Percentiles rank a stretch among this genome's conserved stretches.
phyloP scores from a whole-genome alignment of 1,140 invertebrate genomes.

The Solen grandis region DNA sequence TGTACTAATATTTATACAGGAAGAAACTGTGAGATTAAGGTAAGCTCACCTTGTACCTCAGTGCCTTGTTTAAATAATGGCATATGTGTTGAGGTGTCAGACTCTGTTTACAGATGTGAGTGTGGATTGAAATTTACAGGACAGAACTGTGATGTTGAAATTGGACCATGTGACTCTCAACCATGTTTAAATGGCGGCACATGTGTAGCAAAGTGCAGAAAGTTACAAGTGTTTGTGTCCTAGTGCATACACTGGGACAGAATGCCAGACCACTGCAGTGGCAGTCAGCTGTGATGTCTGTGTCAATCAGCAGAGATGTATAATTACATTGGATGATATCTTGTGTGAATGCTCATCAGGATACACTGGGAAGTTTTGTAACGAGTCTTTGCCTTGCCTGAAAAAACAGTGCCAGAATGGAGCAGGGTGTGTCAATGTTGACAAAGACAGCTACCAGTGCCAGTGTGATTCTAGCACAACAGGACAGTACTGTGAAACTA shows the following conservation, averaged over 20 bases:
- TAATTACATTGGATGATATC: constrained; percentile 16
- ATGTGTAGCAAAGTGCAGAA: constrained; percentile 48
- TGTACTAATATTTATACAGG: constrained; percentile 59
- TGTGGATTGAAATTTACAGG: constrained; percentile 65
- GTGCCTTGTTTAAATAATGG: constrained; percentile 68
- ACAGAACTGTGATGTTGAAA: constrained; percentile 70
- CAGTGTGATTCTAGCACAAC: constrained; percentile 51
- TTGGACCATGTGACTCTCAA: constrained; percentile 61
- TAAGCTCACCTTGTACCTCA: constrained; percentile 40
- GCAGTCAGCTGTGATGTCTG: constrained; percentile 24
- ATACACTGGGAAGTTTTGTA: constrained; percentile 43
- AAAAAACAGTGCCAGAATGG: constrained; percentile 46
- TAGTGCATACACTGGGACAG: constrained; percentile 37
- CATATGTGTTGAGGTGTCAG: constrained; percentile 77
- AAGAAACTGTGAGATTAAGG: constrained; percentile 56
- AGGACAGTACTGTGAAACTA: constrained; percentile 75
- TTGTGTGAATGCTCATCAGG: constrained; percentile 44
- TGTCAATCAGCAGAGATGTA: constrained; percentile 35
- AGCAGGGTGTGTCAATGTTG: constrained; percentile 36
- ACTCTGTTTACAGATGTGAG: constrained; percentile 56
- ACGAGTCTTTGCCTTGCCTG: constrained; percentile 30
- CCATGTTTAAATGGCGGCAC: constrained; percentile 63
- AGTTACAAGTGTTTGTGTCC: constrained; percentile 56
- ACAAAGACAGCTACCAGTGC: constrained; percentile 49
- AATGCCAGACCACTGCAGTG: constrained; percentile 34